These are phyloP conservation scores for Fistularia commersonii DNA, from an alignment of 2,797 vertebrate species.

Conservation along the genomic window DNA sequence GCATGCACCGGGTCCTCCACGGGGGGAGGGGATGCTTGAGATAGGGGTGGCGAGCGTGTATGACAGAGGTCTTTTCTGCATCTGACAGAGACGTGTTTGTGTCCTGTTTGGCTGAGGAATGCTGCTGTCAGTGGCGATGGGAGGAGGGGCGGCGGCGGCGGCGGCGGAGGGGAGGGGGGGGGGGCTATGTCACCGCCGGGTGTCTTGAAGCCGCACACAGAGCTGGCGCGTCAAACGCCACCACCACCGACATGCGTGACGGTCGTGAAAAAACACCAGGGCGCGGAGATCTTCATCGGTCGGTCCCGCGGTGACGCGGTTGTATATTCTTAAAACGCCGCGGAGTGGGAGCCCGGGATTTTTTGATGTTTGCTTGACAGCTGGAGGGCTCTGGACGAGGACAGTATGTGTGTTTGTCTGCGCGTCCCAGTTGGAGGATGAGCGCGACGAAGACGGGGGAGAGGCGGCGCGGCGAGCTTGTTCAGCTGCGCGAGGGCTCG, in stretches of 20 bases:
- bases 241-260: slow-evolving; percentile 57
- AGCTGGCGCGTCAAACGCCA: slow-evolving; percentile 58
- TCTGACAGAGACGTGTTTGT: slow-evolving; percentile 76
- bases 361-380: slow-evolving; percentile 48
- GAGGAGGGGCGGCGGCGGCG: slow-evolving; percentile 59
- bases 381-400: slow-evolving; percentile 52
- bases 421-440: slow-evolving; percentile 62
- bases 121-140: slow-evolving; percentile 63
- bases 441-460: slow-evolving; percentile 46
- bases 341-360: slow-evolving; percentile 29
- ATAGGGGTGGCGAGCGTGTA: slow-evolving; percentile 53
- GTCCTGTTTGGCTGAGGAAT: slow-evolving; percentile 66
- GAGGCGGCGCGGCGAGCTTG: slow-evolving; percentile 67
- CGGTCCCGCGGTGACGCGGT: no score
- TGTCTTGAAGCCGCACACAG: slow-evolving; percentile 60
- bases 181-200: slow-evolving; percentile 65
- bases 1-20: slow-evolving; percentile 66
- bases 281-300: no score
- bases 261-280: slow-evolving; percentile 23
- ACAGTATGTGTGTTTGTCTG: slow-evolving; percentile 59
- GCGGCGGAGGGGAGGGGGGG: slow-evolving; percentile 61
- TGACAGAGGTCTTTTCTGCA: slow-evolving; percentile 77
- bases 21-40: slow-evolving; percentile 44
- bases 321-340: no score
- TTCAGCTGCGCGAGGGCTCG: slow-evolving; percentile 73